phyloP scores from a whole-genome alignment of 2,113 vertebrate genomes.

The Eira barbara region DNA sequence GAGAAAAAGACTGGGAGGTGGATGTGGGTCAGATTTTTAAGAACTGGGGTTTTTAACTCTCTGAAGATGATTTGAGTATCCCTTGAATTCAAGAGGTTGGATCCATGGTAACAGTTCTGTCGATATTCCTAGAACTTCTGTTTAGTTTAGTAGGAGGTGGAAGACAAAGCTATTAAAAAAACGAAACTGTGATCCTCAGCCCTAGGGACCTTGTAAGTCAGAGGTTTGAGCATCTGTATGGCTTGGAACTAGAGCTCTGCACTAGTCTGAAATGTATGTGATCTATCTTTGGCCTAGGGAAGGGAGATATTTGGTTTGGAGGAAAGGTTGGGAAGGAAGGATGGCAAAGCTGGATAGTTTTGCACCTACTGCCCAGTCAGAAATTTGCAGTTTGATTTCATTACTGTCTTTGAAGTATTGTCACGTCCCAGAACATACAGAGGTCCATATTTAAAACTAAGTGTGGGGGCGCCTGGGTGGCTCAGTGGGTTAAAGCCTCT shows the following conservation, averaged over 20 bases:
- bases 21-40: conserved; percentile 3
- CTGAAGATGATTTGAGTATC: neutral
- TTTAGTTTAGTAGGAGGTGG: neutral
- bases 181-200: neutral
- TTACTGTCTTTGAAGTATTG: conserved; percentile 21
- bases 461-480: no score
- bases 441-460: neutral
- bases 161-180: neutral
- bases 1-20: neutral
- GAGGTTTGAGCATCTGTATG: neutral
- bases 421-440: neutral
- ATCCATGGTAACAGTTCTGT: neutral
- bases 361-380: neutral
- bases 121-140: neutral
- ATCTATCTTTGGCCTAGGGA: neutral
- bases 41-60: neutral
- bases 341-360: neutral
- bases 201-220: neutral
- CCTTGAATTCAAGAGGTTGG: neutral
- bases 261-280: neutral
- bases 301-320: neutral
- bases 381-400: conserved; percentile 14
- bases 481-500: no score
- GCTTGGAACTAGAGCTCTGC: neutral
- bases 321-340: neutral